A percentile compares a stretch with the other conserved stretches of the same genome.
These are phyloP conservation scores for Drosophila repletoides DNA, from an alignment of 1,140 invertebrate species.

Conservation along the genomic window DNA sequence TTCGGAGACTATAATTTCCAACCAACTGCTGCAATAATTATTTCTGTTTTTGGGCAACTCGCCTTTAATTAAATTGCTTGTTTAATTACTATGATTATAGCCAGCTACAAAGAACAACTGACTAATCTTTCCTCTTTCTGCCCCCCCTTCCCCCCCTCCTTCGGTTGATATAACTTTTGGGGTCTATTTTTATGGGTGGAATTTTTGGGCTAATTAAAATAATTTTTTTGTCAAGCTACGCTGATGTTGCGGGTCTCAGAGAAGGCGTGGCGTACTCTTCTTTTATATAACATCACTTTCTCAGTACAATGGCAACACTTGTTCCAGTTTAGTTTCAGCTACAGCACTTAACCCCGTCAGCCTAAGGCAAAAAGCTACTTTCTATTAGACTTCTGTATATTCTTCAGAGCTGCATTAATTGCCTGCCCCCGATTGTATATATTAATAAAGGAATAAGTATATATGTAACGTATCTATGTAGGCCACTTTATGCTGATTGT, in stretches of 20 bases:
- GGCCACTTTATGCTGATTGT: conserved; percentile 5
- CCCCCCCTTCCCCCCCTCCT: no score
- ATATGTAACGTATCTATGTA: background rate
- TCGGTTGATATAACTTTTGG: conserved; percentile 58
- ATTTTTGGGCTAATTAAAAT: conserved; percentile 42
- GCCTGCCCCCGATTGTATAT: conserved; percentile 19
- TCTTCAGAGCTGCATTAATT: conserved; percentile 20
- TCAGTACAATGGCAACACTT: conserved; percentile 24
- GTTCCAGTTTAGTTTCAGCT: conserved; percentile 37
- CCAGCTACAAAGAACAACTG: no score
- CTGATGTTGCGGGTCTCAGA: background rate
- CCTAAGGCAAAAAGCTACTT: conserved; percentile 10
- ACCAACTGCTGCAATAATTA: no score
- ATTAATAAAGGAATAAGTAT: background rate
- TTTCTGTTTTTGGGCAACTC: no score
- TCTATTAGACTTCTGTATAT: conserved; percentile 10
- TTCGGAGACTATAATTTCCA: no score
- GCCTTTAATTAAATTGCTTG: no score
- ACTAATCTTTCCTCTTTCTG: no score
- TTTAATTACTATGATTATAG: no score
- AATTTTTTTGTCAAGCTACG: conserved; percentile 37
- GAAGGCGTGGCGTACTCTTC: conserved; percentile 35
- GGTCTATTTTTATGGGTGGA: conserved; percentile 14
- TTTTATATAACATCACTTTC: conserved; percentile 47
- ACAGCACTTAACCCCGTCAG: conserved; percentile 2